Conservation (phyloP, 2,888 invertebrate genomes). For the Noctua fimbriata region DNA sequence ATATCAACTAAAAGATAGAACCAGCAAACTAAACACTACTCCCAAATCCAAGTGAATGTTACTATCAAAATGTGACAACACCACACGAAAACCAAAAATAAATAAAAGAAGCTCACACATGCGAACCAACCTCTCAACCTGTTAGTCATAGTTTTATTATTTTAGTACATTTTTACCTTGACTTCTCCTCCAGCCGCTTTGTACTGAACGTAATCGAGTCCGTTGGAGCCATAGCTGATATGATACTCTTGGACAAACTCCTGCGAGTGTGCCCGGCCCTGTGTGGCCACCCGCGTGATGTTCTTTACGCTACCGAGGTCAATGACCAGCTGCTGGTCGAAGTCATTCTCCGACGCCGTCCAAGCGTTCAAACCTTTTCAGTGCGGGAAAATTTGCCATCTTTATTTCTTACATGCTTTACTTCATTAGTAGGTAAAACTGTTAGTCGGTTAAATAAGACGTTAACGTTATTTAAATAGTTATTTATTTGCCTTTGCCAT, state of each 20-base stretch:
- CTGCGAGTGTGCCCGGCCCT: conserved; percentile 96
- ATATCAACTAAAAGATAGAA: conserved; percentile 9
- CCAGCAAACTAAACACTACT: conserved; percentile 37
- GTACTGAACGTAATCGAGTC: conserved; percentile 96
- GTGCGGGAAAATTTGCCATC: conserved; percentile 66
- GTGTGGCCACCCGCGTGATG: conserved; percentile 96
- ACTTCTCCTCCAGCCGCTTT: conserved; percentile 97
- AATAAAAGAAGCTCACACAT: conserved; percentile 55
- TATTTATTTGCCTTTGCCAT: conserved; percentile 64
- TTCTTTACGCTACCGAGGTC: conserved; percentile 97
- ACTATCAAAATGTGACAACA: conserved; percentile 39
- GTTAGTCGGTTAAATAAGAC: conserved; percentile 65
- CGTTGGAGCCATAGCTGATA: conserved; percentile 97
- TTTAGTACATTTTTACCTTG: conserved; percentile 92
- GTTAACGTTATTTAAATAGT: conserved; percentile 53
- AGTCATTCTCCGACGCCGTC: conserved; percentile 97
- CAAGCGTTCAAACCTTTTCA: conserved; percentile 96
- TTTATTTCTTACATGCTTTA: conserved; percentile 57
- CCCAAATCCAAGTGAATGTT: conserved; percentile 23
- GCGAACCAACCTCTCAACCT: conserved; percentile 65
- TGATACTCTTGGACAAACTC: conserved; percentile 98
- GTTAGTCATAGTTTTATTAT: conserved; percentile 49
- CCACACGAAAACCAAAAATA: conserved; percentile 42
- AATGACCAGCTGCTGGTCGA: conserved; percentile 97
- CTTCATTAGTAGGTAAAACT: conserved; percentile 66